Conservation (phyloP, 2,113 vertebrate species). For the Cynoglossus semilaevis region DNA sequence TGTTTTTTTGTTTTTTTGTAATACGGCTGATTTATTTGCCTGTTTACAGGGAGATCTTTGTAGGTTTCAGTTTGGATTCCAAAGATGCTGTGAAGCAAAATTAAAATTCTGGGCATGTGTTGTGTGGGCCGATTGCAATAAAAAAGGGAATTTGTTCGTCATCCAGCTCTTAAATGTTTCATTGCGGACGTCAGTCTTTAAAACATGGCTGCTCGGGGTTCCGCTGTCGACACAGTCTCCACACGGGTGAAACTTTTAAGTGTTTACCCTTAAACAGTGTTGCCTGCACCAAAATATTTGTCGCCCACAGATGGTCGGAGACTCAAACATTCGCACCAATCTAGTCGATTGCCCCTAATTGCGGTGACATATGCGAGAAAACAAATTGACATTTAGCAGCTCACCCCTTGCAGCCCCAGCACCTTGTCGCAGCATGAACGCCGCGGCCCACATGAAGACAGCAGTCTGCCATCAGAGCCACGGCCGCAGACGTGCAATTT, state of each 20-base stretch:
- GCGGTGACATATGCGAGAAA: constrained; percentile 65
- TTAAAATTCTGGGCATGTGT: constrained; percentile 50
- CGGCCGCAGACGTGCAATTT: constrained; percentile 33
- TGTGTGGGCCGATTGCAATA: constrained; percentile 39
- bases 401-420: constrained; percentile 44
- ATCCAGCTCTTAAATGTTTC: neutral
- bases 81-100: constrained; percentile 12
- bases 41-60: constrained; percentile 5
- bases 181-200: neutral
- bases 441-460: constrained; percentile 59
- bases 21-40: neutral
- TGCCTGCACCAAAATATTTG: constrained; percentile 39
- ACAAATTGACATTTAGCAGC: constrained; percentile 68
- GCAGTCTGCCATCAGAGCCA: constrained; percentile 40
- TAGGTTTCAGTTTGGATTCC: constrained; percentile 1
- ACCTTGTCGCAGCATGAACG: constrained; percentile 58
- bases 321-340: constrained; percentile 52
- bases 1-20: too few relatives aligned
- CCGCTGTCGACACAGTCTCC: neutral
- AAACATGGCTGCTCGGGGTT: neutral
- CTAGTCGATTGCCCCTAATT: constrained; percentile 48
- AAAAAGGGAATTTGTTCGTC: constrained; percentile 30
- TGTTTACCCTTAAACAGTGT: constrained; percentile 19
- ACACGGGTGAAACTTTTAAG: neutral
- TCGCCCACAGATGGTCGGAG: constrained; percentile 52